Conservation (phyloP, 2,888 invertebrate genomes). For the Acleris cristana region DNA sequence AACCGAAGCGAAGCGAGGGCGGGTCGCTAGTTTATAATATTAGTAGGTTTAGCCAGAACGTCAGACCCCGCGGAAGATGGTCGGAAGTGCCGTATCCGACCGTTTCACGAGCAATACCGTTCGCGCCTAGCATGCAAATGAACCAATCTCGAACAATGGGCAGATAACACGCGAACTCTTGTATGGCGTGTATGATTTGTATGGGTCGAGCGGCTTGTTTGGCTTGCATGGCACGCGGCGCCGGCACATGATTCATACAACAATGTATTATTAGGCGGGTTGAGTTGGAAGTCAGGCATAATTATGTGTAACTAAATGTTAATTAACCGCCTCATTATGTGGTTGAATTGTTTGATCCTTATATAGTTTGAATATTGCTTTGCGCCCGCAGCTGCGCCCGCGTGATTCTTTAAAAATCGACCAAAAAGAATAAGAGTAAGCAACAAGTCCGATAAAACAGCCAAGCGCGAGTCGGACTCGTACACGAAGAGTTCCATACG, state of each 20-base stretch:
- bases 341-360: slow-evolving; percentile 9
- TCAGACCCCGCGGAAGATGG: slow-evolving; percentile 1
- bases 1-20: too few species aligned
- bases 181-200: not conserved
- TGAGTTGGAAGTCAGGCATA: slow-evolving; percentile 15
- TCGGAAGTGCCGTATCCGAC: slow-evolving; percentile 22
- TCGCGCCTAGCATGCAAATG: slow-evolving; percentile 18
- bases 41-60: too few species aligned
- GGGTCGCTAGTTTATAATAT: too few species aligned
- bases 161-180: slow-evolving; percentile 17
- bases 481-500: too few species aligned
- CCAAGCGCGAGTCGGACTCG: too few species aligned
- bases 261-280: slow-evolving; percentile 26
- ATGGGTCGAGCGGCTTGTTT: slow-evolving; percentile 18
- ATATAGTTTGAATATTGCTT: too few species aligned
- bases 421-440: too few species aligned
- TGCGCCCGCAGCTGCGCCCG: too few species aligned
- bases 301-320: not conserved
- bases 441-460: too few species aligned
- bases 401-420: too few species aligned
- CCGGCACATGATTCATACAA: slow-evolving; percentile 16
- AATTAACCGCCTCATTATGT: slow-evolving; percentile 16
- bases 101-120: not conserved
- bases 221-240: slow-evolving; percentile 12
- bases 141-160: slow-evolving; percentile 20